Conservation (phyloP, 2,888 invertebrate species). For the Peribatodes rhomboidaria region DNA sequence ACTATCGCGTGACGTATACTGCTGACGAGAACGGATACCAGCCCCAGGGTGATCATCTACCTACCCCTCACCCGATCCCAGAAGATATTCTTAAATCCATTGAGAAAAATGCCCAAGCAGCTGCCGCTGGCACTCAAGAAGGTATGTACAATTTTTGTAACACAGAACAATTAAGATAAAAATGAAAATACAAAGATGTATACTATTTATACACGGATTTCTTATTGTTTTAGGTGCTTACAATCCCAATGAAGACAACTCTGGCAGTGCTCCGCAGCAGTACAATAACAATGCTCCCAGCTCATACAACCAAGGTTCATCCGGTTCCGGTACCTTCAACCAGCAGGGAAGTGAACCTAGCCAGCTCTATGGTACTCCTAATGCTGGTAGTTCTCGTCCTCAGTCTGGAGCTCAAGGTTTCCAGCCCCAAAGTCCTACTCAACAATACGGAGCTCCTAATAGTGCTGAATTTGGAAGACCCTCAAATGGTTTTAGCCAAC, state of each 20-base stretch:
- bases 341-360: constrained; percentile 28
- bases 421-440: constrained; percentile 36
- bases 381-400: constrained; percentile 23
- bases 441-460: constrained; percentile 44
- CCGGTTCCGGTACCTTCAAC: constrained; percentile 33
- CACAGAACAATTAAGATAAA: not conserved
- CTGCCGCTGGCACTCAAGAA: constrained; percentile 81
- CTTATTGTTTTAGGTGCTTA: constrained; percentile 72
- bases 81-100: constrained; percentile 78
- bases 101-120: constrained; percentile 77
- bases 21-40: constrained; percentile 81
- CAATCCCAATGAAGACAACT: constrained; percentile 72
- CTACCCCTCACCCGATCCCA: constrained; percentile 80
- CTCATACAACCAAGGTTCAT: constrained; percentile 40
- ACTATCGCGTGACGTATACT: constrained; percentile 75
- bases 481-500: constrained; percentile 30
- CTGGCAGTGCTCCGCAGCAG: constrained; percentile 50
- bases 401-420: constrained; percentile 28
- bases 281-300: constrained; percentile 49
- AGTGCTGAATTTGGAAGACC: constrained; percentile 23
- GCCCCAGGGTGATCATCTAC: constrained; percentile 78
- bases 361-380: constrained; percentile 37
- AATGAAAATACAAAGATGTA: not conserved
- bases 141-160: constrained; percentile 56
- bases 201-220: not conserved